Conservation (phyloP, 92 coral and sea anemone genomes). For the Epizoanthus rinbou region DNA sequence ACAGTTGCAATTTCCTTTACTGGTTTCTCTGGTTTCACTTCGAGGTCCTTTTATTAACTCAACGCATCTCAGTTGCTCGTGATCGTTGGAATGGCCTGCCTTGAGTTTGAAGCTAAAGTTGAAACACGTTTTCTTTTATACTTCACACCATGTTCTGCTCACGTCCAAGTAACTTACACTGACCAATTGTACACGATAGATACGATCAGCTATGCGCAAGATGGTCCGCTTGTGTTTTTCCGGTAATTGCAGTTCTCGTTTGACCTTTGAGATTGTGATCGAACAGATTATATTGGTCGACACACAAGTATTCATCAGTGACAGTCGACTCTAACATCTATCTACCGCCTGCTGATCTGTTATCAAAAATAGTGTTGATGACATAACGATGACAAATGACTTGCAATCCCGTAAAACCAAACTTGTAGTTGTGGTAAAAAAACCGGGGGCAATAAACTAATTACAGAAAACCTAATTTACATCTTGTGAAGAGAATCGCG, state of each 20-base stretch:
- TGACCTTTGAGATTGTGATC: conserved; percentile 20
- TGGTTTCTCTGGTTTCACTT: background rate
- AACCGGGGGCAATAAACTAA: background rate
- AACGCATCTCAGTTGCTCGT: no score
- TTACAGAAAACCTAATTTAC: background rate
- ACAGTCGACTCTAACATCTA: background rate
- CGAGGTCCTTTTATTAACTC: background rate
- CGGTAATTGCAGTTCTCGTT: conserved; percentile 13
- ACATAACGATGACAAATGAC: background rate
- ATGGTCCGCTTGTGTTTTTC: background rate
- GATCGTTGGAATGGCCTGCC: no score
- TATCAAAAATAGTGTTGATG: background rate
- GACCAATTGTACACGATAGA: background rate
- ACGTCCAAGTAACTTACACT: background rate
- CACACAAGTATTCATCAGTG: background rate
- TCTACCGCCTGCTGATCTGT: conserved; percentile 7
- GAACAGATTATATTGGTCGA: background rate
- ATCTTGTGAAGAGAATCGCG: background rate
- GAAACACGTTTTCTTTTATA: no score
- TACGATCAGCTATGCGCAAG: conserved; percentile 13
- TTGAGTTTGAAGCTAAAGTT: no score
- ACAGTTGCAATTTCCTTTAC: background rate
- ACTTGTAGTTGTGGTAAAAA: background rate
- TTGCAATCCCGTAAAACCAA: background rate
- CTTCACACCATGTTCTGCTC: background rate